Evolutionary conservation across 1,140 invertebrate genomes (phyloP).

Genomic region (Drosophila chauvacae): DNA sequence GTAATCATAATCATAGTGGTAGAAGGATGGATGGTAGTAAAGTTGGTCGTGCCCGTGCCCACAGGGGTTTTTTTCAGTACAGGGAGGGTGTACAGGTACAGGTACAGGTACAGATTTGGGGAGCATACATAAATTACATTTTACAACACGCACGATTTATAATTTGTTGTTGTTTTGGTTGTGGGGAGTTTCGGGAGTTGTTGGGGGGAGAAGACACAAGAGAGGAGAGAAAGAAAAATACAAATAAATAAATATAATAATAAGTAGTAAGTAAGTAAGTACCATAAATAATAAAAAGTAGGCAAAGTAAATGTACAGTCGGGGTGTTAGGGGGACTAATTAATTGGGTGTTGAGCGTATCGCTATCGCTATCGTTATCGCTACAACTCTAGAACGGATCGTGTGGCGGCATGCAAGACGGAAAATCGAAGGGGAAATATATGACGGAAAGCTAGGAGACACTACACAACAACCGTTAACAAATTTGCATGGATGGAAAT

Average conservation of each 20-base stretch:
- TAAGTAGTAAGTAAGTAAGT: conserved; percentile 8
- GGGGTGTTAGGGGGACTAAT: conserved; percentile 11
- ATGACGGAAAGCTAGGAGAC: conserved; percentile 32
- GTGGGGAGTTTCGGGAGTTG: background rate
- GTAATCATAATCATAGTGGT: conserved; percentile 18
- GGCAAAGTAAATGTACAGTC: conserved; percentile 17
- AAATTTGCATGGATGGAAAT: conserved; percentile 37
- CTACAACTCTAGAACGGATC: conserved; percentile 4
- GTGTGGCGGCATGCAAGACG: conserved; percentile 41
- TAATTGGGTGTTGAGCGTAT: background rate
- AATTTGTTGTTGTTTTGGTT: background rate
- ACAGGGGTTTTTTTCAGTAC: conserved; percentile 27
- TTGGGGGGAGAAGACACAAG: conserved; percentile 29
- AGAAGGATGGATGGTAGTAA: conserved; percentile 25
- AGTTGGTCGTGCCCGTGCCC: conserved; percentile 42
- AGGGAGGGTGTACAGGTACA: background rate
- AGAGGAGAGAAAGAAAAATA: conserved; percentile 54
- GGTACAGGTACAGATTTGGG: background rate
- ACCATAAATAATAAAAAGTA: conserved; percentile 3
- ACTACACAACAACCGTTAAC: conserved; percentile 53
- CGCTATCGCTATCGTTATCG: conserved; percentile 8
- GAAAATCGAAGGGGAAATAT: conserved; percentile 7
- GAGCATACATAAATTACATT: conserved; percentile 17
- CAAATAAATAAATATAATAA: conserved; percentile 44
- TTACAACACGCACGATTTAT: conserved; percentile 34